Base-by-base conservation (phyloP, 2,888 invertebrate genomes). In the Spodoptera littoralis region DNA sequence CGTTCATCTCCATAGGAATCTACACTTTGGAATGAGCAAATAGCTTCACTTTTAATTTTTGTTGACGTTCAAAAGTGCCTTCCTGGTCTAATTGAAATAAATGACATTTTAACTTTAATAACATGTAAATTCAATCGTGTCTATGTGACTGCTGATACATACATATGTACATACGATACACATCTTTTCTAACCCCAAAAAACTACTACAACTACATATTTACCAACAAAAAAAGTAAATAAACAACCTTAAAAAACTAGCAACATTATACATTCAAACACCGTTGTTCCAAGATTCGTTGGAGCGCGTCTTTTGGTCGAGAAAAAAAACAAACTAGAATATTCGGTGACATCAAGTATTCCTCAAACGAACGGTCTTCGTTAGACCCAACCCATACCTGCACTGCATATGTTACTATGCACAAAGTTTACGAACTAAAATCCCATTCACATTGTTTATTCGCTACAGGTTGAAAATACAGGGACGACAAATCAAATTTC, bases 381-480 rank as follows among this genome's bases (percentile, higher is more conserved):
- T 94, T 94, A 94, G 93, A 83, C 78, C 85, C 83, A 80, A 80
- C 88, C 89, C 87, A 88, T 91, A 93, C 94, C 94, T 93, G 92
- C 89, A 72, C 91, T 92, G 94, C 94, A 93, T 94, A 94, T 93
- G 94, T 93, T 93, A 92, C 82, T 78, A 73, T 82, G 83, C 82
- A 84, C 79, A 73, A 83, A 86, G 82, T 86, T 88, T 88, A 87
- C 87, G 84, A 92, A 92, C 92, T 91, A 90, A 88, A 91, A 88
- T 85, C 87, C 80, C 79, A 83, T 84, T 84, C 82, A 73, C 81
- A 87, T 89, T 92, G 91, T 92, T 92, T 92, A 91, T 92, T 92
- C 90, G 87, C 84, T 87, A 85, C 88, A 86, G 88, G 90, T 90
- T 91, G 91, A 92, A 36, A 88, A 89, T 88, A 89, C 86, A 85